These are phyloP conservation scores for Xestia ashworthii DNA, from an alignment of 2,888 invertebrate species.

Conservation along the genomic window DNA sequence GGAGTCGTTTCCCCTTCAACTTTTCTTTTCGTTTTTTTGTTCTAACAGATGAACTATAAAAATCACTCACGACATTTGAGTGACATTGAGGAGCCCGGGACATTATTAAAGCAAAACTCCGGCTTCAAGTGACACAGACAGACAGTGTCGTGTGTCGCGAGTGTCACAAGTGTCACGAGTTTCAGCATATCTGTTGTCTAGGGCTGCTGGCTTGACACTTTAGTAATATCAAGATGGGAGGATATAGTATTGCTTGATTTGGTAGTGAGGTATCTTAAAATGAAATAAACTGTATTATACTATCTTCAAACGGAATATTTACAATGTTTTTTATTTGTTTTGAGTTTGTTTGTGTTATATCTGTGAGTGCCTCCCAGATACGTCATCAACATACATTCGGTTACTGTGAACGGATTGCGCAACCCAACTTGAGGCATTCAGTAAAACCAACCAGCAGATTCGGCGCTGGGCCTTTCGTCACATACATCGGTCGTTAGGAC, in stretches of 20 bases:
- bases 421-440: too few species aligned
- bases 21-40: background rate
- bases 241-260: slow-evolving; percentile 6
- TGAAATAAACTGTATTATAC: background rate
- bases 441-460: too few species aligned
- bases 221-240: slow-evolving; percentile 8
- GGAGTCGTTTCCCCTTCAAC: background rate
- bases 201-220: slow-evolving; percentile 25
- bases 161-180: slow-evolving; percentile 29
- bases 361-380: too few species aligned
- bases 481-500: too few species aligned
- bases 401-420: too few species aligned
- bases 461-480: too few species aligned
- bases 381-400: too few species aligned
- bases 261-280: background rate
- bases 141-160: slow-evolving; percentile 23
- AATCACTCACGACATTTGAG: slow-evolving; percentile 26
- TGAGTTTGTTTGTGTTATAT: background rate
- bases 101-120: slow-evolving; percentile 51
- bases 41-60: slow-evolving; percentile 3
- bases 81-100: slow-evolving; percentile 28
- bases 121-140: slow-evolving; percentile 23
- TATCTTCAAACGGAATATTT: background rate
- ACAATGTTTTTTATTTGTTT: background rate
- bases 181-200: slow-evolving; percentile 30